These are phyloP conservation scores for Tenebrosternarchus preto DNA, from an alignment of 2,113 vertebrate species.

Conservation along the genomic window DNA sequence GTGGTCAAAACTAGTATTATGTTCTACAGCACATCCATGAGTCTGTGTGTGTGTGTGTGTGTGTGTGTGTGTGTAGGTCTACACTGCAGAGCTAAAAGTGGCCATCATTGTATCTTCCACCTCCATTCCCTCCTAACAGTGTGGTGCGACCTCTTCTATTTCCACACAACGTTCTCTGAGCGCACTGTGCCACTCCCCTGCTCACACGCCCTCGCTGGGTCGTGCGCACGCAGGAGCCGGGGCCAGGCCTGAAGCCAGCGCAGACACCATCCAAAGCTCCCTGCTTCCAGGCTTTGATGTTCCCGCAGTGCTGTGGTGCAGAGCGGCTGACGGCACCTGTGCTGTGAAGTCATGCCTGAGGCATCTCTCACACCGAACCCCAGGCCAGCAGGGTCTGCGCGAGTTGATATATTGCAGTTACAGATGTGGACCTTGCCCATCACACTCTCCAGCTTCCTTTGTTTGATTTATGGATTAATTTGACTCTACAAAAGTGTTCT, in stretches of 20 bases:
- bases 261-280: conserved; percentile 47
- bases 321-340: conserved; percentile 55
- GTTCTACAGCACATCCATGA: conserved; percentile 19
- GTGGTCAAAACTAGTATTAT: conserved; percentile 27
- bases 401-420: conserved; percentile 37
- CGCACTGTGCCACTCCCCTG: conserved; percentile 16
- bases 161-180: conserved; percentile 37
- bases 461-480: background rate
- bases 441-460: conserved; percentile 12
- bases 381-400: conserved; percentile 17
- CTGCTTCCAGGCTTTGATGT: conserved; percentile 53
- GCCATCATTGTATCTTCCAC: conserved; percentile 18
- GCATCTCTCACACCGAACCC: conserved; percentile 48
- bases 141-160: conserved; percentile 46
- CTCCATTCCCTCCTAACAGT: conserved; percentile 46
- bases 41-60: conserved; percentile 9
- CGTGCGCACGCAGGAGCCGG: conserved; percentile 43
- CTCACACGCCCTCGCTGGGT: conserved; percentile 22
- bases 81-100: conserved; percentile 16
- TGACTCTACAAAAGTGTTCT: conserved; percentile 13
- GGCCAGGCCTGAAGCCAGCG: conserved; percentile 37
- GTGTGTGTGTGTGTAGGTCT: too few relatives aligned
- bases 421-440: conserved; percentile 38
- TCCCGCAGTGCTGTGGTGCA: conserved; percentile 44
- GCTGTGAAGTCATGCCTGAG: conserved; percentile 57